phyloP scores from a whole-genome alignment of 2,888 invertebrate species.

The Hydraecia micacea region DNA sequence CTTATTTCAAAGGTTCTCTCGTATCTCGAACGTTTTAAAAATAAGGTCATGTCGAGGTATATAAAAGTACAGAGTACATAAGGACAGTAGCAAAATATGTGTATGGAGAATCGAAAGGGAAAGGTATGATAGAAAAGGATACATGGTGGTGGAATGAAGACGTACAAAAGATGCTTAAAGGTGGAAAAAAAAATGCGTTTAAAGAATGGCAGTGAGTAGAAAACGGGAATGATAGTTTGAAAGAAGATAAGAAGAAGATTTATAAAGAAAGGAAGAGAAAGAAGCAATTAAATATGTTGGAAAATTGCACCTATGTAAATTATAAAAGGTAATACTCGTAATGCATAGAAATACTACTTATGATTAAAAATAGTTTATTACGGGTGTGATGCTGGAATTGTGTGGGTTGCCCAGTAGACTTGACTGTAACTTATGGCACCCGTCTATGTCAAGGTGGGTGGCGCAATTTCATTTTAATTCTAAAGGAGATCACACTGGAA shows the following conservation, averaged over 20 bases:
- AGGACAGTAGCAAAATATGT: too few relatives aligned
- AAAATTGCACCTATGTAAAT: not conserved
- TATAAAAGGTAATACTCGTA: not conserved
- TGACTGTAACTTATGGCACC: not conserved
- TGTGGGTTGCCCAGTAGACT: constrained; percentile 2
- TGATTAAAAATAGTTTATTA: constrained; percentile 20
- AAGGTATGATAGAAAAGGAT: too few relatives aligned
- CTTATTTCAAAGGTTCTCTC: not conserved
- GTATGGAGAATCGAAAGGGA: too few relatives aligned
- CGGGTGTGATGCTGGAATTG: not conserved
- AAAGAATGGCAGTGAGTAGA: too few relatives aligned
- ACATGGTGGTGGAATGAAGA: too few relatives aligned
- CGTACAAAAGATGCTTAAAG: too few relatives aligned
- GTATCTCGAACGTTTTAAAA: not conserved
- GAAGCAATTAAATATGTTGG: not conserved
- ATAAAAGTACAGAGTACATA: not conserved
- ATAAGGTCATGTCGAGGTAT: not conserved
- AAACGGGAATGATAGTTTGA: too few relatives aligned
- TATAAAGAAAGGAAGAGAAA: too few relatives aligned
- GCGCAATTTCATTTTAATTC: not conserved
- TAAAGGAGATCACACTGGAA: too few relatives aligned
- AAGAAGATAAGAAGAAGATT: too few relatives aligned
- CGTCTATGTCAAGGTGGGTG: not conserved
- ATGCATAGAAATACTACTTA: not conserved
- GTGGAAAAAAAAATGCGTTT: too few relatives aligned